phyloP scores from a whole-genome alignment of 2,888 invertebrate species.

The Cephus runcator region DNA sequence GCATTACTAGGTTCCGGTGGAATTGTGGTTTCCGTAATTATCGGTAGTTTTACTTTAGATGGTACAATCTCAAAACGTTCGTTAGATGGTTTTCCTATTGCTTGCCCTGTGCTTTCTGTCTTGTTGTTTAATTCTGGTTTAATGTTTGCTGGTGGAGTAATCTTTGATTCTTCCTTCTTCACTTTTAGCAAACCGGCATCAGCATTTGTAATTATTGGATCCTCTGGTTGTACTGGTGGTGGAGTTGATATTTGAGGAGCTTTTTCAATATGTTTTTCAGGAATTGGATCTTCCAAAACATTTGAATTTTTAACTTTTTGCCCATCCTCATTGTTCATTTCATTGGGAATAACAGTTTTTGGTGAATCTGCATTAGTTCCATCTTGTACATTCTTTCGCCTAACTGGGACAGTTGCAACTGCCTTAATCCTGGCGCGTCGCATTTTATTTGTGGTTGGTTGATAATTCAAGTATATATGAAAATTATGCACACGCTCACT shows the following conservation, averaged over 20 bases:
- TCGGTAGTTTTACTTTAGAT: background rate
- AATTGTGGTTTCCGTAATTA: background rate
- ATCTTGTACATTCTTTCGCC: conserved; percentile 59
- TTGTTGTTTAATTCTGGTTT: background rate
- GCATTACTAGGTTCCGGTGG: background rate
- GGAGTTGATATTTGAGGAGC: background rate
- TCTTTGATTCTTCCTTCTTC: background rate
- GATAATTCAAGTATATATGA: background rate
- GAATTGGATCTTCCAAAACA: background rate
- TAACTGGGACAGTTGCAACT: conserved; percentile 74
- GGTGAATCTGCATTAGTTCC: conserved; percentile 15
- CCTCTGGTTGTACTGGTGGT: background rate
- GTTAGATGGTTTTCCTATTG: background rate
- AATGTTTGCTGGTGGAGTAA: background rate
- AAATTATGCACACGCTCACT: background rate
- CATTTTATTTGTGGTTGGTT: background rate
- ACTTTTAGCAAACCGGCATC: background rate
- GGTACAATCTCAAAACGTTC: background rate
- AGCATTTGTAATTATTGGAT: background rate
- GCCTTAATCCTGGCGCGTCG: conserved; percentile 80
- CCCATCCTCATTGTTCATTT: conserved; percentile 6
- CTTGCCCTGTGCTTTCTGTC: conserved; percentile 1
- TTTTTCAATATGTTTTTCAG: conserved; percentile 8
- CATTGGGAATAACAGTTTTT: conserved; percentile 1
- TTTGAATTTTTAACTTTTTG: conserved; percentile 7